phyloP scores from a whole-genome alignment of 2,888 invertebrate genomes.

The Caenorhabditis auriculariae region DNA sequence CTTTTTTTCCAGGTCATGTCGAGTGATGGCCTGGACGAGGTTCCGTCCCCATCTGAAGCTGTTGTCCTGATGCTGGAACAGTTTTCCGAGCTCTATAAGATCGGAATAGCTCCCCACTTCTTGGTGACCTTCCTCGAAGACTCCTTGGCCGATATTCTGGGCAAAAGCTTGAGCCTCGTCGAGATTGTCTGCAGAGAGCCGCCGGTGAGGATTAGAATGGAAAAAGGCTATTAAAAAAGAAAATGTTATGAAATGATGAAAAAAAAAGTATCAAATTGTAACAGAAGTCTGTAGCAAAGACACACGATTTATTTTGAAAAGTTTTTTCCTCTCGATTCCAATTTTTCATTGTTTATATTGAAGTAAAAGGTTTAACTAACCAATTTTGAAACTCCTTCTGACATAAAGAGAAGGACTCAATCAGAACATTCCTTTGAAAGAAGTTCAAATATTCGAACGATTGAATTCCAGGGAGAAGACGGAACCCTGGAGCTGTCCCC shows the following conservation, averaged over 20 bases:
- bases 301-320: too few relatives aligned
- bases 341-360: too few relatives aligned
- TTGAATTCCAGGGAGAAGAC: neutral
- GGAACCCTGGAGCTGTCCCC: conserved; percentile 19
- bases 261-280: conserved; percentile 2
- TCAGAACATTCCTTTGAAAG: neutral
- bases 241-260: too few relatives aligned
- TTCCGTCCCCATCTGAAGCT: conserved; percentile 51
- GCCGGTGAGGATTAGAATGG: neutral
- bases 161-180: conserved; percentile 47
- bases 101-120: conserved; percentile 38
- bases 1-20: conserved; percentile 30
- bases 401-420: too few relatives aligned
- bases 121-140: conserved; percentile 57
- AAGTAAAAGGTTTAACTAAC: conserved; percentile 1
- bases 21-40: conserved; percentile 31
- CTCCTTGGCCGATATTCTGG: conserved; percentile 55
- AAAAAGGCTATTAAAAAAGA: neutral
- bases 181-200: conserved; percentile 41
- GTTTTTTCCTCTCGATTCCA: too few relatives aligned
- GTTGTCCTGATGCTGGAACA: conserved; percentile 56
- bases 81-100: conserved; percentile 43
- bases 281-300: neutral
- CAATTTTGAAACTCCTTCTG: too few relatives aligned
- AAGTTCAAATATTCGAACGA: neutral